Conservation (phyloP, 2,888 invertebrate genomes). For the Drosophila meridionalis region DNA sequence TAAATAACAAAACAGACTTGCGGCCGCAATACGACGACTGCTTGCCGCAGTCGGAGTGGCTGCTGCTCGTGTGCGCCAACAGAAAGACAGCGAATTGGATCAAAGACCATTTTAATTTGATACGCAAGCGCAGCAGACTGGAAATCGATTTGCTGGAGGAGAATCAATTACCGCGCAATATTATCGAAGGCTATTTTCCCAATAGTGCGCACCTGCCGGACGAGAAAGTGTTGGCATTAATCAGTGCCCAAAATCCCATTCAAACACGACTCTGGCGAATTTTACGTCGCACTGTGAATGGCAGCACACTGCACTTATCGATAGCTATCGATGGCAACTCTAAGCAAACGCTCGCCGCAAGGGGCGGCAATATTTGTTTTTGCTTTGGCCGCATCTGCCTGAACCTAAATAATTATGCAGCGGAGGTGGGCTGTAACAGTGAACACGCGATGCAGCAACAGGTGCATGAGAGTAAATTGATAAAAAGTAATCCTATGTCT, state of each 20-base stretch:
- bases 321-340: constrained; percentile 11
- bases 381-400: constrained; percentile 10
- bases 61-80: constrained; percentile 10
- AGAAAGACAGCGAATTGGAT: background rate
- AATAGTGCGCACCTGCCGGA: background rate
- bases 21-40: constrained; percentile 8
- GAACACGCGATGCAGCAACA: background rate
- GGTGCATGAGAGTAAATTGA: too few relatives aligned
- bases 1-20: background rate
- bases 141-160: background rate
- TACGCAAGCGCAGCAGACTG: background rate
- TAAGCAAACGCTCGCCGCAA: background rate
- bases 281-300: background rate
- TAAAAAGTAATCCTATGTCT: too few relatives aligned
- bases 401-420: background rate
- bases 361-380: background rate
- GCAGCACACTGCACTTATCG: background rate
- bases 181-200: background rate
- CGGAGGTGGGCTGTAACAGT: background rate
- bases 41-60: constrained; percentile 1
- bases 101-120: background rate
- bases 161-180: background rate
- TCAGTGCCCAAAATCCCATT: constrained; percentile 9
- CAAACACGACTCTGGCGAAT: background rate
- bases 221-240: background rate